These are phyloP conservation scores for Melinaea marsaeus DNA, from an alignment of 2,888 invertebrate genomes.

Conservation along the genomic window DNA sequence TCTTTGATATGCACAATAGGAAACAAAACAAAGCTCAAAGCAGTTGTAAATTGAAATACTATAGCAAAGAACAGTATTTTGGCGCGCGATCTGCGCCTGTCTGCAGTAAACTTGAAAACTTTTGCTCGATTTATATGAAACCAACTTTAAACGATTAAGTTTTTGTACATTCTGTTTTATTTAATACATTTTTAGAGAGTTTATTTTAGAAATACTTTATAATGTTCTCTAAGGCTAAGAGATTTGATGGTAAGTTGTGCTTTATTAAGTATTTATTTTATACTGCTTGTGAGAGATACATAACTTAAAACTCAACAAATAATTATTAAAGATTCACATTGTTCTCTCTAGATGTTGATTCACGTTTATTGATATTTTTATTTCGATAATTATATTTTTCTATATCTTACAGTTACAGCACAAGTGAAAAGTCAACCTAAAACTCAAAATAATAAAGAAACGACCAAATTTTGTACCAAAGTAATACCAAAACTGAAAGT, in stretches of 20 bases:
- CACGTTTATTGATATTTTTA: not conserved
- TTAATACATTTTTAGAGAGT: not conserved
- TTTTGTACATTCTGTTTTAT: constrained; percentile 1
- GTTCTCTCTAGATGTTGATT: too few relatives aligned
- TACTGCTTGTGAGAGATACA: too few relatives aligned
- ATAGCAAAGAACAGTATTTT: constrained; percentile 20
- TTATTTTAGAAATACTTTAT: constrained; percentile 22
- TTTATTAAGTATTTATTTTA: not conserved
- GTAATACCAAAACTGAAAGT: constrained; percentile 32
- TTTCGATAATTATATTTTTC: constrained; percentile 7
- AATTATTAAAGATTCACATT: too few relatives aligned
- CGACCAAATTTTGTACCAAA: constrained; percentile 43
- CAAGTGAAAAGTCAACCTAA: constrained; percentile 40
- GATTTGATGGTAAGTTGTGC: constrained; percentile 64
- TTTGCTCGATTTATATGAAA: not conserved
- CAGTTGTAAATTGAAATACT: constrained; percentile 2
- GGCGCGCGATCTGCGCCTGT: constrained; percentile 36
- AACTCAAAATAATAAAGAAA: constrained; percentile 39
- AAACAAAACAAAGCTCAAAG: constrained; percentile 22
- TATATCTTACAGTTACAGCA: constrained; percentile 34
- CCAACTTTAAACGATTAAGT: not conserved
- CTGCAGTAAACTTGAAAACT: constrained; percentile 3
- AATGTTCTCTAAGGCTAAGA: constrained; percentile 73
- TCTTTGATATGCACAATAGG: constrained; percentile 21
- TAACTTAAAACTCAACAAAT: too few relatives aligned